Evolutionary conservation across 2,797 vertebrate species (phyloP).

Genomic region (Acipenser transmontanus): DNA sequence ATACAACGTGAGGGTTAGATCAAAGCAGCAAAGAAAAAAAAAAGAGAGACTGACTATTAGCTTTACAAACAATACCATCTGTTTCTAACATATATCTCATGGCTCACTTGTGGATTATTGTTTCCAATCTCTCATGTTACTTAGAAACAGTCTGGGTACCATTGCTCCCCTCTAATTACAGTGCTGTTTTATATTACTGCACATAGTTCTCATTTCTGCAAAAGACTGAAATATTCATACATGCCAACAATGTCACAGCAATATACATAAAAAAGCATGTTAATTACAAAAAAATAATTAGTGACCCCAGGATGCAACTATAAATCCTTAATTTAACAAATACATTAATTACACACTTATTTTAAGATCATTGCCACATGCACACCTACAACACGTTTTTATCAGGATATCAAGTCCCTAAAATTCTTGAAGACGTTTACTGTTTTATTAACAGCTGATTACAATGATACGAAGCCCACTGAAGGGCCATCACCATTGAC

Average conservation of each 20-base stretch:
- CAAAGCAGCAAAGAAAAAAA: slow-evolving; percentile 4
- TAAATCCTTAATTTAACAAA: background rate
- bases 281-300: background rate
- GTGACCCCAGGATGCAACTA: background rate
- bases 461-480: background rate
- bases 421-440: background rate
- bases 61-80: slow-evolving; percentile 13
- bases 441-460: slow-evolving; percentile 5
- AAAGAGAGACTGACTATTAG: background rate
- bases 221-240: slow-evolving; percentile 6
- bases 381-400: background rate
- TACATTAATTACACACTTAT: background rate
- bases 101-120: slow-evolving; percentile 16
- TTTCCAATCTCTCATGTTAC: slow-evolving; percentile 4
- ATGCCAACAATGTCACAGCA: background rate
- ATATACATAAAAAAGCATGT: slow-evolving; percentile 4
- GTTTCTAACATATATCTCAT: slow-evolving; percentile 15
- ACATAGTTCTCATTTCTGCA: background rate
- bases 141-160: background rate
- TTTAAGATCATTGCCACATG: background rate
- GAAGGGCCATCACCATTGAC: background rate
- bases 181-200: background rate
- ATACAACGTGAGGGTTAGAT: slow-evolving; percentile 15
- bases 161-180: background rate
- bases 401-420: background rate